Percentiles rank a stretch among this genome's conserved stretches.
phyloP scores from a whole-genome alignment of 2,888 invertebrate species.

The Exocentrus adspersus region DNA sequence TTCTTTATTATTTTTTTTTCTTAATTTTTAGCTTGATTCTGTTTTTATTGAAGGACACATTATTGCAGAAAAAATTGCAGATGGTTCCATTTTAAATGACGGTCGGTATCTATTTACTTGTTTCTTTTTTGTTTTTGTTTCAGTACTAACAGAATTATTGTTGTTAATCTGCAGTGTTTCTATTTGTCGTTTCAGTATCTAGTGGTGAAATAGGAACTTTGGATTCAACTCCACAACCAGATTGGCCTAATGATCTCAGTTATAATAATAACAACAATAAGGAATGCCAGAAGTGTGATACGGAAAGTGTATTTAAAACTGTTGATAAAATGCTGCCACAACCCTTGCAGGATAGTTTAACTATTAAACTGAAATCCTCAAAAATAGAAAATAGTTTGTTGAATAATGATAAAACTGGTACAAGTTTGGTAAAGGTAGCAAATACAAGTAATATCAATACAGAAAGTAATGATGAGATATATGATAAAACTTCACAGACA shows the following conservation, averaged over 20 bases:
- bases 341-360: neutral
- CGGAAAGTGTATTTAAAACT: constrained; percentile 41
- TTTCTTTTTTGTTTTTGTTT: too few species aligned
- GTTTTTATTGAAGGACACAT: constrained; percentile 40
- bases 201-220: constrained; percentile 28
- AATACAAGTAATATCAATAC: too few species aligned
- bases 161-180: too few species aligned
- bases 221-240: constrained; percentile 41
- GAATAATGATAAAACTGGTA: constrained; percentile 12
- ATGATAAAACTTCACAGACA: neutral
- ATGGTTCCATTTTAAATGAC: constrained; percentile 39
- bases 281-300: constrained; percentile 32
- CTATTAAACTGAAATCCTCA: constrained; percentile 13
- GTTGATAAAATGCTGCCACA: constrained; percentile 38
- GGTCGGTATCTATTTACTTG: too few species aligned
- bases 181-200: constrained; percentile 12
- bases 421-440: neutral
- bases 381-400: constrained; percentile 14
- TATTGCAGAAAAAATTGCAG: constrained; percentile 37
- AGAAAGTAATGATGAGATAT: too few species aligned
- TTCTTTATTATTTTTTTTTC: neutral
- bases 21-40: constrained; percentile 39
- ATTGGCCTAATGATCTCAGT: constrained; percentile 40
- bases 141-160: too few species aligned
- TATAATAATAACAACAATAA: constrained; percentile 28